Conservation (phyloP, 2,113 vertebrate genomes). For the Epinephelus lanceolatus region DNA sequence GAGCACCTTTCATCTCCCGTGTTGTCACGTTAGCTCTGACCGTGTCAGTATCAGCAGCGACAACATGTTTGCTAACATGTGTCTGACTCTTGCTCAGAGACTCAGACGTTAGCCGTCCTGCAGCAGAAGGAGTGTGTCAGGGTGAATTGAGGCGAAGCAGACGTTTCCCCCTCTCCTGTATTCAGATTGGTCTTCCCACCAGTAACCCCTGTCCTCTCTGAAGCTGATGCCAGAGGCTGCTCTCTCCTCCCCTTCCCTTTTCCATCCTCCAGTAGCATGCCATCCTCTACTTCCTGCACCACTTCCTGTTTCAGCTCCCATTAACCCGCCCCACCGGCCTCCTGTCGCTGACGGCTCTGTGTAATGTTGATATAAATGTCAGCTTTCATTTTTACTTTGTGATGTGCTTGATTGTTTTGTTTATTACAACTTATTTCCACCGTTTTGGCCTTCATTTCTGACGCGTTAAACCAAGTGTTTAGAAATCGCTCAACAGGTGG, state of each 20-base stretch:
- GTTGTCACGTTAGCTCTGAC: conserved; percentile 50
- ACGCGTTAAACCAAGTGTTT: too few species aligned
- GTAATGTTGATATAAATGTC: conserved; percentile 16
- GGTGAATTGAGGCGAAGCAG: conserved; percentile 38
- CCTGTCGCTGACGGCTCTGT: background rate
- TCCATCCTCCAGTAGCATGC: conserved; percentile 73
- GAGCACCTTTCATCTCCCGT: conserved; percentile 34
- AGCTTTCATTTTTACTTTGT: conserved; percentile 16
- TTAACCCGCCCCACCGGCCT: conserved; percentile 20
- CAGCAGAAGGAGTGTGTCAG: conserved; percentile 22
- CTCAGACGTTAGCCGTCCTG: background rate
- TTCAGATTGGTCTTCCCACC: conserved; percentile 65
- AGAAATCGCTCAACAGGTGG: too few species aligned
- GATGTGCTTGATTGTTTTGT: conserved; percentile 3
- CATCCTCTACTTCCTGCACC: conserved; percentile 42
- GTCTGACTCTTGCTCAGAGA: background rate
- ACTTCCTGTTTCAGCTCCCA: conserved; percentile 46
- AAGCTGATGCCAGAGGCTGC: conserved; percentile 99
- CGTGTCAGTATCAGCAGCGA: conserved; percentile 20
- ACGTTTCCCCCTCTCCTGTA: background rate
- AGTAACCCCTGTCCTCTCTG: conserved; percentile 91
- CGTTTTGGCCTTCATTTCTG: background rate
- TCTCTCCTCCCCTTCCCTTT: conserved; percentile 75
- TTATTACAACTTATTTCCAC: conserved; percentile 17
- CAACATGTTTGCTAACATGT: conserved; percentile 27